A percentile compares a stretch with the other conserved stretches of the same genome.
Conservation (phyloP, 2,888 invertebrate genomes). For the Trachelus tabidus region DNA sequence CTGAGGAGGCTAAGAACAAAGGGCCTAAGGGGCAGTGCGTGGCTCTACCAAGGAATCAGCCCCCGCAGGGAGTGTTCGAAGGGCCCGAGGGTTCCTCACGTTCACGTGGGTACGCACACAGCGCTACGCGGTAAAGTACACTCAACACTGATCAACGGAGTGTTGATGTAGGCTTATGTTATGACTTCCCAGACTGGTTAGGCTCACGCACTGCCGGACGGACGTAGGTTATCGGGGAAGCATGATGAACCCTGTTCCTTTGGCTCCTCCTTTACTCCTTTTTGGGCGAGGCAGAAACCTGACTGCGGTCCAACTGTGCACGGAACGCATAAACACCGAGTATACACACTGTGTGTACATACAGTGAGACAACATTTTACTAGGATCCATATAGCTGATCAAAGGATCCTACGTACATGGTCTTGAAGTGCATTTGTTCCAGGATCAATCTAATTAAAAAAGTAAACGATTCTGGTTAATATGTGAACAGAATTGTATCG, state of each 20-base stretch:
- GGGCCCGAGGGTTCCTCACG: slow-evolving; percentile 43
- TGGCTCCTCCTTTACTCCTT: slow-evolving; percentile 46
- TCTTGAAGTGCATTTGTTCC: neutral
- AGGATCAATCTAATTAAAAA: neutral
- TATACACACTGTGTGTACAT: neutral
- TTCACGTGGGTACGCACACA: slow-evolving; percentile 15
- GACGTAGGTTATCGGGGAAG: slow-evolving; percentile 58
- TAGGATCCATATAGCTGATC: neutral
- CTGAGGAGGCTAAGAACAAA: slow-evolving; percentile 31
- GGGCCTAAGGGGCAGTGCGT: slow-evolving; percentile 60
- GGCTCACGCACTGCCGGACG: slow-evolving; percentile 57
- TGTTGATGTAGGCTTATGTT: slow-evolving; percentile 11
- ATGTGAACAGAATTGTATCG: neutral
- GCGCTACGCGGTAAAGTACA: neutral
- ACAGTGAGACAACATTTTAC: neutral
- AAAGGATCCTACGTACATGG: neutral
- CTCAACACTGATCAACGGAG: slow-evolving; percentile 20
- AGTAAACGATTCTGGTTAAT: neutral
- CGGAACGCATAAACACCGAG: slow-evolving; percentile 50
- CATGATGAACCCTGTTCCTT: slow-evolving; percentile 50
- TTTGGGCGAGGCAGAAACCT: slow-evolving; percentile 47
- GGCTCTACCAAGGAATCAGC: slow-evolving; percentile 59
- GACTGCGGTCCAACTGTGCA: slow-evolving; percentile 55
- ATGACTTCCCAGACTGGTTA: slow-evolving; percentile 36
- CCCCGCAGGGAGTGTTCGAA: slow-evolving; percentile 53